These are phyloP conservation scores for Colossoma macropomum DNA, from an alignment of 2,113 vertebrate genomes.

Conservation along the genomic window DNA sequence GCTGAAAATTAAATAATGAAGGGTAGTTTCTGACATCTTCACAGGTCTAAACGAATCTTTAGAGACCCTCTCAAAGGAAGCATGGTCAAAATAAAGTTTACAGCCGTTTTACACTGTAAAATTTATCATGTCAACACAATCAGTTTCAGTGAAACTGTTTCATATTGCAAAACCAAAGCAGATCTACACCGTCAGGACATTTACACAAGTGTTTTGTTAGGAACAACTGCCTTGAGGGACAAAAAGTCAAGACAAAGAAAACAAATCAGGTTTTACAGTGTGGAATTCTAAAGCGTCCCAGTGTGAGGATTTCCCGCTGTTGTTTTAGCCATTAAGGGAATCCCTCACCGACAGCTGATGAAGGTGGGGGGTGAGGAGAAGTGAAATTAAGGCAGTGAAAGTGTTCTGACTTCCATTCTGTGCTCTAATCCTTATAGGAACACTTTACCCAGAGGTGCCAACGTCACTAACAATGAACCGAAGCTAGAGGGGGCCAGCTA, in stretches of 20 bases:
- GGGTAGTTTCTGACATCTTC: no score
- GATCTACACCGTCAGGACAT: not conserved
- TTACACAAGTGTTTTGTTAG: not conserved
- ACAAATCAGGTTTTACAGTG: not conserved
- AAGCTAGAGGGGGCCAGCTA: not conserved
- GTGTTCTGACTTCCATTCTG: conserved; percentile 11
- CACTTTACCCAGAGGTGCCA: not conserved
- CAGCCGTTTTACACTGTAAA: no score
- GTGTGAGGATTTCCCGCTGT: conserved; percentile 16
- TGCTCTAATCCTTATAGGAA: conserved; percentile 2
- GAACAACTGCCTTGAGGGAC: not conserved
- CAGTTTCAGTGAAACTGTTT: no score
- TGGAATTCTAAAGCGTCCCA: conserved; percentile 1
- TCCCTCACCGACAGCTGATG: not conserved
- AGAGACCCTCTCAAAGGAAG: no score
- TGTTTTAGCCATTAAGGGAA: conserved; percentile 26
- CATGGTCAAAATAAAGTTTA: no score
- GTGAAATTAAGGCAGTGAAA: conserved; percentile 5
- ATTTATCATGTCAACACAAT: no score
- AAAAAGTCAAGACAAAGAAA: not conserved
- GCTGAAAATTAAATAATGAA: no score
- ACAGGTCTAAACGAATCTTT: no score
- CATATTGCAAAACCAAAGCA: not conserved
- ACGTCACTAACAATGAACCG: not conserved
- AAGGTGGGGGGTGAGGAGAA: not conserved